These are phyloP conservation scores for Hetaerina titia DNA, from an alignment of 2,888 invertebrate species.

Conservation along the genomic window DNA sequence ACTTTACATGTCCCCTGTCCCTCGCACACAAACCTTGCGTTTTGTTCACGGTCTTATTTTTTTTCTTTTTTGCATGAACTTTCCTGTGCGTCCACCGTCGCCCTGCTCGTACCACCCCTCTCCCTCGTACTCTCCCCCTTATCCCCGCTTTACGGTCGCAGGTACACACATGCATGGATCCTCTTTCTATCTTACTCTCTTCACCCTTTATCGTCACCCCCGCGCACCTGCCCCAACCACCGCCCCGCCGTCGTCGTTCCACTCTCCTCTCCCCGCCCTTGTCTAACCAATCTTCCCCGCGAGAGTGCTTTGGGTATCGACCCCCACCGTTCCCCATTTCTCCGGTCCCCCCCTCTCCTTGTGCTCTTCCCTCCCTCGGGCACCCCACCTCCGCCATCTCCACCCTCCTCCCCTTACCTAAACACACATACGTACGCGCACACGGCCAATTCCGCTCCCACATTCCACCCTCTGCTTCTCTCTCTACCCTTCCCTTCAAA, in stretches of 20 bases:
- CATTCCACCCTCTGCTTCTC: neutral
- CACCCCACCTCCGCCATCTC: neutral
- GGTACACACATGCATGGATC: neutral
- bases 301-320: slow-evolving; percentile 55
- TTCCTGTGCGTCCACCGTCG: neutral
- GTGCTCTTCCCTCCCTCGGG: neutral
- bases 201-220: neutral
- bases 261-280: neutral
- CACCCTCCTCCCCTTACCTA: neutral
- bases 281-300: neutral
- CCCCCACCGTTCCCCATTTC: slow-evolving; percentile 18
- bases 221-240: slow-evolving; percentile 38
- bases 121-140: neutral
- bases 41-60: too few relatives aligned
- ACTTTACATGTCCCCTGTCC: neutral
- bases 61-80: neutral
- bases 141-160: neutral
- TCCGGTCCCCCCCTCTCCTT: neutral
- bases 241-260: neutral
- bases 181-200: neutral
- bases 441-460: slow-evolving; percentile 27
- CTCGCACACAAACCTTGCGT: neutral
- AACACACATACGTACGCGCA: neutral
- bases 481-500: neutral
- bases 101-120: neutral